Percentiles rank a stretch among this genome's conserved stretches.
Evolutionary conservation across 2,797 vertebrate genomes (phyloP).

Genomic region (Eulemur albifrons): DNA sequence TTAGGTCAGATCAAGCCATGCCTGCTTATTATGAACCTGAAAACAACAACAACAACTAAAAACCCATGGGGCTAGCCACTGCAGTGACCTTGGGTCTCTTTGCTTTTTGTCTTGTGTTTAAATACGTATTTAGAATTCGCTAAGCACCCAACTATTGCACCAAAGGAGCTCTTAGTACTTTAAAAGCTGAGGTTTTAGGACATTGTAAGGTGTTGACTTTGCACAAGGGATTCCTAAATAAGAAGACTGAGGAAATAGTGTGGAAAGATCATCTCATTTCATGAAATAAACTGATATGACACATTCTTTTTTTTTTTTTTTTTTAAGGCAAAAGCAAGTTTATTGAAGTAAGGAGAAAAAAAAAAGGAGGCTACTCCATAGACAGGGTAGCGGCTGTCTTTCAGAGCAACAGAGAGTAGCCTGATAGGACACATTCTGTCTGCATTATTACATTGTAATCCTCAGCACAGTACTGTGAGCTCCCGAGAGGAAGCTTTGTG

Average conservation of each 20-base stretch:
- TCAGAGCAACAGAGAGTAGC: neutral
- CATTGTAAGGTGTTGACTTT: neutral
- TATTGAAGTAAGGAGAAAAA: neutral
- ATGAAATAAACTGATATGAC: neutral
- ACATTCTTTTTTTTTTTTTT: neutral
- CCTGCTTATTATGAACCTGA: neutral
- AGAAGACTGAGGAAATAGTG: neutral
- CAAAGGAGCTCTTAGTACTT: neutral
- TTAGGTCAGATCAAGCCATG: neutral
- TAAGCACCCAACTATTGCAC: neutral
- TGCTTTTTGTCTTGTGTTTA: neutral
- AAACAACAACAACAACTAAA: neutral
- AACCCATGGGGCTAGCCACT: neutral
- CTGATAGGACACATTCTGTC: neutral
- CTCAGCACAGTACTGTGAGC: neutral
- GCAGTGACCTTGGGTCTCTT: neutral
- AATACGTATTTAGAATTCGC: neutral
- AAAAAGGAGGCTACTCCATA: neutral
- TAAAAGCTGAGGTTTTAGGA: neutral
- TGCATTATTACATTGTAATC: neutral
- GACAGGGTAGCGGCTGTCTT: neutral
- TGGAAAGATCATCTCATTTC: neutral
- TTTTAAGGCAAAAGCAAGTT: neutral
- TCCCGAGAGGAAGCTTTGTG: neutral
- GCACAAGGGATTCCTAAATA: neutral